Percentiles rank a stretch among this genome's conserved stretches.
Conservation (phyloP, 2,888 invertebrate genomes). For the Patella caerulea region DNA sequence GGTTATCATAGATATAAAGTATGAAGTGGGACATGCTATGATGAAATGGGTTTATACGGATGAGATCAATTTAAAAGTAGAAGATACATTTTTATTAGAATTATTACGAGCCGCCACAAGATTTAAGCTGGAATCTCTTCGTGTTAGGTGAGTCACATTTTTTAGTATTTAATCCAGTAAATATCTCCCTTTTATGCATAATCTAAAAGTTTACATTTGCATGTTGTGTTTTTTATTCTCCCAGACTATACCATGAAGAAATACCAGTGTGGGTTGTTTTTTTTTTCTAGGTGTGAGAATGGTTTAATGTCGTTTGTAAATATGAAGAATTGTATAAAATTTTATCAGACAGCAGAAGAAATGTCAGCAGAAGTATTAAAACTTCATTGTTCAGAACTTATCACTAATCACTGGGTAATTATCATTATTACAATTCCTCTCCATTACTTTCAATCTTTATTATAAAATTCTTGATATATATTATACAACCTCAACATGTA, state of each 20-base stretch:
- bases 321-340: conserved; percentile 83
- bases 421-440: too few relatives aligned
- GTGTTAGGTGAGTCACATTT: conserved; percentile 68
- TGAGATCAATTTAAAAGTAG: conserved; percentile 81
- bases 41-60: conserved; percentile 94
- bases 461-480: too few relatives aligned
- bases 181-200: background rate
- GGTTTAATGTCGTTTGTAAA: conserved; percentile 88
- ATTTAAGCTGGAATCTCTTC: conserved; percentile 79
- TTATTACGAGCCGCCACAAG: conserved; percentile 86
- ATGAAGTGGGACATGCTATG: conserved; percentile 84
- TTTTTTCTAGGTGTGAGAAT: conserved; percentile 82
- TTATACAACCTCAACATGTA: too few relatives aligned
- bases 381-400: conserved; percentile 83
- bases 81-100: conserved; percentile 81
- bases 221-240: background rate
- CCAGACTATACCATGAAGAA: background rate
- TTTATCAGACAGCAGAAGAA: conserved; percentile 95
- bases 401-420: conserved; percentile 90
- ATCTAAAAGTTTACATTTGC: background rate
- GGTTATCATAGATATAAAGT: conserved; percentile 78
- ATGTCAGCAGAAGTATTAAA: conserved; percentile 85
- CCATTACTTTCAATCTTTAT: too few relatives aligned
- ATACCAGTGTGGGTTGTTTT: background rate
- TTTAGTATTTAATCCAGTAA: background rate